Conservation (phyloP, 1,140 invertebrate genomes). For the Drosophila nikananu region DNA sequence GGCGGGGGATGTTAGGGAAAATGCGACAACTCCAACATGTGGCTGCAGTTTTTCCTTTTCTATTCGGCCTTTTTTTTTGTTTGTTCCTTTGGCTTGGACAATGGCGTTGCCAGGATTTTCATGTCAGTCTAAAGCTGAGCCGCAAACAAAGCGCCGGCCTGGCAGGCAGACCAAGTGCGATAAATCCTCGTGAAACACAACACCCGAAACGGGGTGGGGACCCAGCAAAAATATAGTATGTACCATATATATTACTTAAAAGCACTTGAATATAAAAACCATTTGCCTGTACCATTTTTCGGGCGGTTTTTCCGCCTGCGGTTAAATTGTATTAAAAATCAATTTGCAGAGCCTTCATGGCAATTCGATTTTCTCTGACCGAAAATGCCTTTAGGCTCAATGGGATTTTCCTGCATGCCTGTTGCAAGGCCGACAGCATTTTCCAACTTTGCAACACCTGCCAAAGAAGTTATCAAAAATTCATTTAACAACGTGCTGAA, state of each 20-base stretch:
- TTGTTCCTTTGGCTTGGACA: slow-evolving; percentile 28
- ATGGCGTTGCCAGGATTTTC: slow-evolving; percentile 73
- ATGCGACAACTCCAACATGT: slow-evolving; percentile 62
- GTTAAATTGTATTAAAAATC: slow-evolving; percentile 58
- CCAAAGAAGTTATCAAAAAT: slow-evolving; percentile 20
- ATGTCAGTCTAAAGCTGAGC: slow-evolving; percentile 68
- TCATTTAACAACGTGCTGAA: slow-evolving; percentile 6
- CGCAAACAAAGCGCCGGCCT: slow-evolving; percentile 72
- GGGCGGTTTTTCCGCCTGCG: slow-evolving; percentile 37
- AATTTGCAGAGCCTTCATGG: slow-evolving; percentile 46
- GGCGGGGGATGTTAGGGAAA: slow-evolving; percentile 2
- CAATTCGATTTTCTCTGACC: slow-evolving; percentile 39
- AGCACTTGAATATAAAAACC: slow-evolving; percentile 36
- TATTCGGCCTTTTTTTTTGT: slow-evolving; percentile 17
- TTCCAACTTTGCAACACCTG: slow-evolving; percentile 2
- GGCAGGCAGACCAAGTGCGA: slow-evolving; percentile 71
- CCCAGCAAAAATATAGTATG: slow-evolving; percentile 11
- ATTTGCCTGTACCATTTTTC: slow-evolving; percentile 38
- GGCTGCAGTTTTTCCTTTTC: slow-evolving; percentile 65
- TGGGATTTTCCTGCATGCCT: slow-evolving; percentile 17
- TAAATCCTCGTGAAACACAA: slow-evolving; percentile 75
- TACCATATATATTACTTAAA: slow-evolving; percentile 33
- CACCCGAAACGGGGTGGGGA: slow-evolving; percentile 39
- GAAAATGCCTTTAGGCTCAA: slow-evolving; percentile 30
- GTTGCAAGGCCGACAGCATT: slow-evolving; percentile 15